Percentiles rank a stretch among this genome's conserved stretches.
Conservation (phyloP, 2,888 invertebrate species). For the Achlya flavicornis region DNA sequence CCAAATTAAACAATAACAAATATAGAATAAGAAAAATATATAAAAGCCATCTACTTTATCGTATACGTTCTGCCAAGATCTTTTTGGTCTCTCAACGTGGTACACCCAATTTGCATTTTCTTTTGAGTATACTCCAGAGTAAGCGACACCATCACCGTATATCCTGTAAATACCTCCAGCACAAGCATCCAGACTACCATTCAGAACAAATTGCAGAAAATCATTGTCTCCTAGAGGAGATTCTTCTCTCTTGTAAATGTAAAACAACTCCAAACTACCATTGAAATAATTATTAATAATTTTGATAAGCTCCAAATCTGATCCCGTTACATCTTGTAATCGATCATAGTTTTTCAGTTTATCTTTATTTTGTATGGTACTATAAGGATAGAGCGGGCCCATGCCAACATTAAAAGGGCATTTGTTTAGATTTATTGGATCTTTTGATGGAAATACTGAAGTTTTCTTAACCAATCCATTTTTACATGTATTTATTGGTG, state of each 20-base stretch:
- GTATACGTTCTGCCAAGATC: constrained; percentile 59
- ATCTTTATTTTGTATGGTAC: constrained; percentile 42
- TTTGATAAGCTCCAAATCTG: constrained; percentile 63
- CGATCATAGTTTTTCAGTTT: constrained; percentile 47
- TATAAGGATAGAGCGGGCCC: constrained; percentile 55
- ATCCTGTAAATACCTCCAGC: constrained; percentile 66
- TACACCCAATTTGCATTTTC: constrained; percentile 65
- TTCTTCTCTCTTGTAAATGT: constrained; percentile 47
- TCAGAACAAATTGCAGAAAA: constrained; percentile 51
- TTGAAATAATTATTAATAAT: constrained; percentile 61
- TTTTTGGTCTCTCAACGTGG: constrained; percentile 46
- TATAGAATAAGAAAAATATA: constrained; percentile 60
- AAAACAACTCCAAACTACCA: constrained; percentile 50
- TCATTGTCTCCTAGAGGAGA: constrained; percentile 37
- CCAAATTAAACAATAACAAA: constrained; percentile 53
- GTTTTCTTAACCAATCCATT: constrained; percentile 37
- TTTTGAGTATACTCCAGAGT: constrained; percentile 63
- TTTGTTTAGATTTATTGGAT: constrained; percentile 48
- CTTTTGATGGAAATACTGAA: constrained; percentile 49
- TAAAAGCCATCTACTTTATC: constrained; percentile 54
- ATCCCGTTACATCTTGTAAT: constrained; percentile 44
- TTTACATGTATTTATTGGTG: constrained; percentile 45
- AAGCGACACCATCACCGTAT: constrained; percentile 60
- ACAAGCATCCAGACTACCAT: constrained; percentile 62
- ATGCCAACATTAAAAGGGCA: constrained; percentile 63